Percentiles rank a stretch among this genome's conserved stretches.
Conservation (phyloP, 2,113 vertebrate genomes). For the Nothoprocta pentlandii region DNA sequence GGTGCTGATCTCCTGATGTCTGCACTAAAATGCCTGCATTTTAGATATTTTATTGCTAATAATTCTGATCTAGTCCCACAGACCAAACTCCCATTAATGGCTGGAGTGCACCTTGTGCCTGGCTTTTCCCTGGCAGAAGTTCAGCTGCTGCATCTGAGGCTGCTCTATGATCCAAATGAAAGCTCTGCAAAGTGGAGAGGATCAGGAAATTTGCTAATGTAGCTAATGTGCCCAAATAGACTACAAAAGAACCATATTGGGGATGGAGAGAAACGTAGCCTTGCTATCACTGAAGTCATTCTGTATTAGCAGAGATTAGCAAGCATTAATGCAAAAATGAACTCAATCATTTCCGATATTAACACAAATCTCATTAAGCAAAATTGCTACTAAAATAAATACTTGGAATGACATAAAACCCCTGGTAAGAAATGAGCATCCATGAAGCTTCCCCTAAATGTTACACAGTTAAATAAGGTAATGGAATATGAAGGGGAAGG, state of each 20-base stretch:
- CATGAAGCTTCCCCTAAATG: neutral
- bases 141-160: neutral
- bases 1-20: neutral
- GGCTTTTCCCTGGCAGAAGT: accelerated
- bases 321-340: neutral
- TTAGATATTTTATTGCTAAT: neutral
- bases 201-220: neutral
- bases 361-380: neutral
- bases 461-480: neutral
- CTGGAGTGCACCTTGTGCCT: neutral
- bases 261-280: neutral
- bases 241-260: neutral
- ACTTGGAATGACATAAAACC: neutral
- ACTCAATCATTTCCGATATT: neutral
- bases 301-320: neutral
- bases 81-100: neutral
- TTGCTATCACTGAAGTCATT: neutral
- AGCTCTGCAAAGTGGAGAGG: neutral
- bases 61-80: neutral
- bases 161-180: neutral
- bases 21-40: neutral
- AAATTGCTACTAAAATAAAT: neutral
- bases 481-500: neutral
- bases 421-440: neutral
- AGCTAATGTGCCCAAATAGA: neutral